Base-by-base conservation (phyloP, 2,888 invertebrate species). In the Leptinotarsa rubiginosa region DNA sequence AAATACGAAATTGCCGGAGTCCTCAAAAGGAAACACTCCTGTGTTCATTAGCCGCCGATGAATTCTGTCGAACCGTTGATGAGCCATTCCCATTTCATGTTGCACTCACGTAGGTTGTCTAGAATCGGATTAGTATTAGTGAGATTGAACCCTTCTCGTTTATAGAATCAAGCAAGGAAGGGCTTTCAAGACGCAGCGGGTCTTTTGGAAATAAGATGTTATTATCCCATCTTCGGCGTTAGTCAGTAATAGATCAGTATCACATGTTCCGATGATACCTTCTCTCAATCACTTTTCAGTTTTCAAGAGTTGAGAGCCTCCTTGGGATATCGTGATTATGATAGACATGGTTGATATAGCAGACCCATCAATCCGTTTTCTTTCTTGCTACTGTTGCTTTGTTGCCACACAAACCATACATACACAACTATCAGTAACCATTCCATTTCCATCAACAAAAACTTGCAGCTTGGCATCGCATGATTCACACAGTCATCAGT, bases 11-110 rank as follows among this genome's bases (percentile, higher is more conserved):
- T 62, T 41, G 56, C 22, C 13, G 10, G 41, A n/a, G 4, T 41
- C 1, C 18, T 62, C 41, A 62, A n/a, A 41, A 62, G 56, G 56
- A 56, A 56, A 56, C 56, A 15, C 22, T n/a, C n/a, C 41, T 62
- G 10, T 41, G 41, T 62, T 62, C 41, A 62, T 62, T 41, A 62
- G 62, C n/a, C 62, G n/a, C 31, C 62, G 4, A 25, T 20, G 56
- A 22, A 20, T 56, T 13, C 56, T 25, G 22, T 13, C 15, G 56
- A 22, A 56, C 56, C 56, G 22, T 56, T 22, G 31, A 62, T 41
- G n/a, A 62, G 62, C 62, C 62, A 18, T 62, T 62, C 41, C 62
- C 62, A 62, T 62, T 31, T 62, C 62, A 41, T 62, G 62, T 62
- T n/a, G 62, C 62, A n/a, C n/a, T 62, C 62, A 25, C 16, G 25